A percentile compares a stretch with the other conserved stretches of the same genome.
These are phyloP conservation scores for Pterostichus niger DNA, from an alignment of 2,888 invertebrate genomes.

Conservation along the genomic window DNA sequence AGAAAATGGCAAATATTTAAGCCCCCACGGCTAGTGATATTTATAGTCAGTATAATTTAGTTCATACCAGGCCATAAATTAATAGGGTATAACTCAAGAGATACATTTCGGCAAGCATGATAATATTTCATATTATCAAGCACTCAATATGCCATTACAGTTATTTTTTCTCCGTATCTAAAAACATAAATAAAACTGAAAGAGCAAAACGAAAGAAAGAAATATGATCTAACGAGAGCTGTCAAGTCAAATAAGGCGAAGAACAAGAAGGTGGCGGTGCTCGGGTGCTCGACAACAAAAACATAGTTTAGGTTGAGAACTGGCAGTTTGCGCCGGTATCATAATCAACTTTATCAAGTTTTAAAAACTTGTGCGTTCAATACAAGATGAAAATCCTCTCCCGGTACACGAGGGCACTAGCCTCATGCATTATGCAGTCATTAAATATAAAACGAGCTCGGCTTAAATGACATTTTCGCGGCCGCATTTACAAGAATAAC, in stretches of 20 bases:
- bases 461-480: constrained; percentile 58
- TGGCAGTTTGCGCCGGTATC: constrained; percentile 29
- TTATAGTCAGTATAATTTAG: constrained; percentile 27
- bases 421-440: constrained; percentile 64
- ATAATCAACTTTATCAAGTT: constrained; percentile 63
- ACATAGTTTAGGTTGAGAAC: not conserved
- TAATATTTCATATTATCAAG: constrained; percentile 27
- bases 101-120: constrained; percentile 33
- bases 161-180: constrained; percentile 43
- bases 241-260: constrained; percentile 60
- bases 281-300: constrained; percentile 14
- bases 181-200: constrained; percentile 39
- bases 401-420: constrained; percentile 30
- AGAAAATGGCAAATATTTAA: constrained; percentile 19
- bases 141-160: constrained; percentile 41
- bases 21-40: constrained; percentile 18
- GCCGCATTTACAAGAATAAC: constrained; percentile 61
- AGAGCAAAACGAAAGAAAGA: constrained; percentile 44
- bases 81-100: constrained; percentile 7
- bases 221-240: constrained; percentile 56
- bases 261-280: constrained; percentile 13
- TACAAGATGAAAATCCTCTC: constrained; percentile 55
- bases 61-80: constrained; percentile 21
- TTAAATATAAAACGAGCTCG: constrained; percentile 57
- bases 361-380: constrained; percentile 63